Percentiles rank a stretch among this genome's conserved stretches.
These are phyloP conservation scores for Calidris pugnax DNA, from an alignment of 2,113 vertebrate genomes.

Conservation along the genomic window DNA sequence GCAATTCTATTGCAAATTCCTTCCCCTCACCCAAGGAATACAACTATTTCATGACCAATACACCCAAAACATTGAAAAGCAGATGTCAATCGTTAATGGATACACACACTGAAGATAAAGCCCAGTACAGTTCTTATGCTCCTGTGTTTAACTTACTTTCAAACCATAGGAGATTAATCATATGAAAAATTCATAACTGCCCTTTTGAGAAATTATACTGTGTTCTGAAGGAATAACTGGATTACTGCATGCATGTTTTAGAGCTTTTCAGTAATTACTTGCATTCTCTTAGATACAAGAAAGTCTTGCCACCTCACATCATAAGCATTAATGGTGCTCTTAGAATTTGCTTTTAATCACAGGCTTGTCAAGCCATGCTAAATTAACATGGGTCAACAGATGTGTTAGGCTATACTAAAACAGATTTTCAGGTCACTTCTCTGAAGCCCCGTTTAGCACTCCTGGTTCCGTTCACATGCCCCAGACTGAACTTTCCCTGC, in stretches of 20 bases:
- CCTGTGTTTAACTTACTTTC: not conserved
- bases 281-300: not conserved
- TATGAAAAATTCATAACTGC: not conserved
- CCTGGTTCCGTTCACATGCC: slow-evolving; percentile 7
- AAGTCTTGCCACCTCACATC: not conserved
- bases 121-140: not conserved
- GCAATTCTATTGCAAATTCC: not conserved
- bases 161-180: not conserved
- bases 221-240: not conserved
- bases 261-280: not conserved
- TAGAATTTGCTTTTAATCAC: not conserved
- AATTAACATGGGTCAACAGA: slow-evolving; percentile 16
- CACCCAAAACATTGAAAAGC: not conserved
- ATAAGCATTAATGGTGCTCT: not conserved
- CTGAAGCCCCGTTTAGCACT: not conserved
- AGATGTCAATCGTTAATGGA: not conserved
- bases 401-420: not conserved
- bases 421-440: slow-evolving; percentile 33
- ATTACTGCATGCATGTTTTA: not conserved
- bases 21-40: not conserved
- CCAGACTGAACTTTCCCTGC: not conserved
- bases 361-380: not conserved
- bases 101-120: not conserved
- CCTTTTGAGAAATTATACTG: not conserved
- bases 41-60: not conserved